Evolutionary conservation across 2,113 vertebrate genomes (phyloP).

Genomic region (Halcyon senegalensis): DNA sequence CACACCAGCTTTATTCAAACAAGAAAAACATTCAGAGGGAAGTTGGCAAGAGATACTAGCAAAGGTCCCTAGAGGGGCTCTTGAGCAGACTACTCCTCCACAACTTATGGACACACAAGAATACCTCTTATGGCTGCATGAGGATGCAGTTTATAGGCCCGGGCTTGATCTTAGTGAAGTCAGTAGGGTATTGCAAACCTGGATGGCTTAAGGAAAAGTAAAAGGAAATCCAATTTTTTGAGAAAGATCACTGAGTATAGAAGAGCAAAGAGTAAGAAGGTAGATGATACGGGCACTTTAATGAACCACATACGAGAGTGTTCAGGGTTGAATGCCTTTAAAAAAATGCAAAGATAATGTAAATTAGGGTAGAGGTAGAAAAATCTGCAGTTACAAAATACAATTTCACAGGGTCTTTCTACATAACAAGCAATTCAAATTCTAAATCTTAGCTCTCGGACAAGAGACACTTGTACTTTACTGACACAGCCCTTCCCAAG

Average conservation of each 20-base stretch:
- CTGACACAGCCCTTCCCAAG: neutral
- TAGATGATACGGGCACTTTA: neutral
- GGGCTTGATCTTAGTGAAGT: neutral
- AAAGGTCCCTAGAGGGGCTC: neutral
- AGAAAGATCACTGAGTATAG: neutral
- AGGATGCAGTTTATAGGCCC: neutral
- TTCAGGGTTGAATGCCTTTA: neutral
- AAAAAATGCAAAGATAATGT: slow-evolving; percentile 41
- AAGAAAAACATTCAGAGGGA: slow-evolving; percentile 18
- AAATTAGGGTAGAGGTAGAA: slow-evolving; percentile 29
- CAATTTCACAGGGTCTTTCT: neutral
- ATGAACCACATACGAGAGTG: neutral
- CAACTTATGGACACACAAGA: neutral
- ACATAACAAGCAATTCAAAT: neutral
- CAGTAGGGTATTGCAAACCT: neutral
- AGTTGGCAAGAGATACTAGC: neutral
- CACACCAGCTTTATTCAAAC: neutral
- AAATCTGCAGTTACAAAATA: slow-evolving; percentile 22
- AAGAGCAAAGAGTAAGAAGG: neutral
- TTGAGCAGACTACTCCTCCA: neutral
- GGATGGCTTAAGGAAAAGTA: neutral
- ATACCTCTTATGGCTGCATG: neutral
- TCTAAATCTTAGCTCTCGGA: neutral
- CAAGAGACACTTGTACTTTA: neutral
- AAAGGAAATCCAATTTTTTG: neutral